These are phyloP conservation scores for Perithous albicinctus DNA, from an alignment of 2,888 invertebrate species.

Conservation along the genomic window DNA sequence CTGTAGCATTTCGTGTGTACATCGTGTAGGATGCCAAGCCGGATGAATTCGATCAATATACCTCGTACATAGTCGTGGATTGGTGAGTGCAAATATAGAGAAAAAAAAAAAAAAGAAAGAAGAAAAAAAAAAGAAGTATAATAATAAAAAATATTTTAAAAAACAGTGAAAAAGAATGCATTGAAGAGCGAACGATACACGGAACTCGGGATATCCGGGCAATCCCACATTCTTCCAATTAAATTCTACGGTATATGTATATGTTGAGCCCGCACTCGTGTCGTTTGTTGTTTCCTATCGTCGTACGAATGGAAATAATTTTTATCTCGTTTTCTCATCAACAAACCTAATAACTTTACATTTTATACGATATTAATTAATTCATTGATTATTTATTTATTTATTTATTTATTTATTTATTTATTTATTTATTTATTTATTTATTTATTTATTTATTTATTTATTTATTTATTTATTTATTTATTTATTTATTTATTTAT, in stretches of 20 bases:
- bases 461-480: no score
- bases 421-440: no score
- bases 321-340: no score
- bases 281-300: background rate
- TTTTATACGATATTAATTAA: no score
- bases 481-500: no score
- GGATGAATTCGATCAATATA: conserved; percentile 57
- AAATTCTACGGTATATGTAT: background rate
- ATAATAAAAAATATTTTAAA: no score
- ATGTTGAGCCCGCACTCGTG: background rate
- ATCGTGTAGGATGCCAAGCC: conserved; percentile 16
- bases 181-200: conserved; percentile 29
- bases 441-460: no score
- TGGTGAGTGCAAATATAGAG: conserved; percentile 29
- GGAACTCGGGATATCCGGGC: conserved; percentile 13
- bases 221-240: conserved; percentile 25
- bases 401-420: no score
- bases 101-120: conserved; percentile 5
- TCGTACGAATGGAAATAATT: background rate
- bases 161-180: no score
- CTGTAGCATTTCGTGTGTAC: conserved; percentile 15
- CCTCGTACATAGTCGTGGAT: conserved; percentile 29
- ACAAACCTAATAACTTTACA: no score
- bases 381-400: no score
- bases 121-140: background rate